Base-by-base conservation (phyloP, 2,797 vertebrate genomes). In the Gymnodraco acuticeps region DNA sequence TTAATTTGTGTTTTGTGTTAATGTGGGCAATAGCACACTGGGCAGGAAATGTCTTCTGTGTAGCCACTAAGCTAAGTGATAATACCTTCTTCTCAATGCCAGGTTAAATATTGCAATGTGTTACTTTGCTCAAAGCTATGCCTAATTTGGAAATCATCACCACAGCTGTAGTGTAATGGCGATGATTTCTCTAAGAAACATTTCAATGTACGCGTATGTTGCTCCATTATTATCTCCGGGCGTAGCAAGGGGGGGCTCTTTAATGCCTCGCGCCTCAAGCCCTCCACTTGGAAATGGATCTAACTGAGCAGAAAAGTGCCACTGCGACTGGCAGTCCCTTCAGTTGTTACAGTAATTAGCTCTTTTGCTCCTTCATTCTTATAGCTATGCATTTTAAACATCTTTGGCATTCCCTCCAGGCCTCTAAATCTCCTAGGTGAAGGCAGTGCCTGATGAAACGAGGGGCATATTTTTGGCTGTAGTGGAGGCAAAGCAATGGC, bases 221-320 rank as follows among this genome's bases (percentile, higher is more conserved):
- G 52, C 58, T 64, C 46, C 64, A 72, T 87, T 75, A 77, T 78
- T 58, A 61, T 77, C 61, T 64, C 14, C 46, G 54, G 41, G 66
- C 58, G 5, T 8, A 14, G 64, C 16, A 2, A 70, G 43, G 59
- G 50, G 52, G 53, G 70, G 59, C 52, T 76, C 77, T 82, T 75
- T 84, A 31, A 80, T 65, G 55, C 46, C 6, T 14, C 58, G 51
- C 5, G 46, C 82, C 70, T 50, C 1, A 4, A 85, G 82, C 70
- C 14, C 47, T 42, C 63, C 60, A n/a, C 70, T 77, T 56, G 43
- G 75, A 87, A 88, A 87, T 80, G 68, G 68, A 77, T 78, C 78
- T 56, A 71, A 64, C 63, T 80, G 48, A 80, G 83, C 64, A 81
- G 78, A 84, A 84, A 91, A 88, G 79, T 72, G 64, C 43, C 65